Base-by-base conservation (phyloP, 2,113 vertebrate genomes). In the Triplophysa dalaica region DNA sequence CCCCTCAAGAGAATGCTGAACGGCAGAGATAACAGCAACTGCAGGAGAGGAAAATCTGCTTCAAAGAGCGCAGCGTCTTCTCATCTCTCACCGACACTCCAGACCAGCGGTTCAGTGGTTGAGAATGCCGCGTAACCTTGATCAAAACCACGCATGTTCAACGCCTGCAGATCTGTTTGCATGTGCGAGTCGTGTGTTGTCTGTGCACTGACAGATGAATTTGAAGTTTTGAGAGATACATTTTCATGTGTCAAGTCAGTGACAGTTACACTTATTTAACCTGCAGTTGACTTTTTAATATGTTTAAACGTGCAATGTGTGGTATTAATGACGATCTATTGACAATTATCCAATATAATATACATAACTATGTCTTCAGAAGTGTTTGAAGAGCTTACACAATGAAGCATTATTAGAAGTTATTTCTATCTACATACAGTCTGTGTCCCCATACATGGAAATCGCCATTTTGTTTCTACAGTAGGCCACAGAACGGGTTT, bases 51-150 rank as follows among this genome's bases (percentile, higher is more conserved):
- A 70, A 72, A 77, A 77, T 70, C 68, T 80, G 64, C 85, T 82
- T 86, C 85, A 86, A 84, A 86, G 78, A 80, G 60, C 70, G 73
- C 78, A 54, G 80, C 64, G 38, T 70, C 82, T 78, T 84, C 82
- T 84, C 77, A 84, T 86, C 85, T 82, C 48, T 21, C 77, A 45
- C 82, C 76, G 65, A 83, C 81, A 81, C 82, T 82, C 78, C 64
- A 78, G 70, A 76, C 65, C 69, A 80, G 50, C 48, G 19, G 38
- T 29, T 66, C 50, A 75, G 60, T 58, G 74, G 63, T 64, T 11
- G 29, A 48, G 73, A 65, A 77, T 65, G 75, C 50, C 81, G 83
- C 73, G 54, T 70, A 79, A 76, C 82, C 79, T 79, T 82, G 79
- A 79, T 81, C 79, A 76, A 76, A 83, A 79, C 29, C 26, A 52